phyloP scores from a whole-genome alignment of 2,888 invertebrate genomes.

The Prenolepis imparis region DNA sequence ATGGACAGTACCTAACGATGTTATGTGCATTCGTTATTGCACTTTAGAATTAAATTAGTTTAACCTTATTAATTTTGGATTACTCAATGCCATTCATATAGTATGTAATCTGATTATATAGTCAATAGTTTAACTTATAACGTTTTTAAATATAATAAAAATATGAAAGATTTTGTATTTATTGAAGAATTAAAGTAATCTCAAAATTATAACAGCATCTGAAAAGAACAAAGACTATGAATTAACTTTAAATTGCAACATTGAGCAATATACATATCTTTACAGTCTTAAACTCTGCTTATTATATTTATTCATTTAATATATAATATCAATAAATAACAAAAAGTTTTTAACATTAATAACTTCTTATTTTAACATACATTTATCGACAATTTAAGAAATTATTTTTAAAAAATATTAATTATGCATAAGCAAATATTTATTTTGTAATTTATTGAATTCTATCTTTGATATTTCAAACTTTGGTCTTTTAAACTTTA shows the following conservation, averaged over 20 bases:
- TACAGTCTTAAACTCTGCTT: not conserved
- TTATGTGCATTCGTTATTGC: slow-evolving; percentile 71
- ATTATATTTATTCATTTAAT: not conserved
- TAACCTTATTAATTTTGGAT: slow-evolving; percentile 74
- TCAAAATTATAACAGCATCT: not conserved
- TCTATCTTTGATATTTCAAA: not conserved
- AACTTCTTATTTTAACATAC: not conserved
- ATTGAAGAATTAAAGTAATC: slow-evolving; percentile 4
- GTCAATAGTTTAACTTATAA: not conserved
- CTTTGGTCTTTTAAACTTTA: too few relatives aligned
- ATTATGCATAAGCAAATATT: not conserved
- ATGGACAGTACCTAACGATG: slow-evolving; percentile 65
- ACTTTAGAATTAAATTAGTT: slow-evolving; percentile 77
- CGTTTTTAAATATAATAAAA: not conserved
- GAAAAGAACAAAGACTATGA: not conserved
- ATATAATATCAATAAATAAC: not conserved
- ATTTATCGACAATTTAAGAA: not conserved
- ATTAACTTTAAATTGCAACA: not conserved
- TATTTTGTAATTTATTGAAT: not conserved
- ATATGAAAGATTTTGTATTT: not conserved
- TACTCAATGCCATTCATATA: slow-evolving; percentile 38
- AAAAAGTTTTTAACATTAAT: too few relatives aligned
- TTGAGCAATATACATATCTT: not conserved
- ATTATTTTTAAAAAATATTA: not conserved
- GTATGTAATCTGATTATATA: not conserved